A percentile compares a stretch with the other conserved stretches of the same genome.
Conservation (phyloP, 2,888 invertebrate species). For the Morpho achilles region DNA sequence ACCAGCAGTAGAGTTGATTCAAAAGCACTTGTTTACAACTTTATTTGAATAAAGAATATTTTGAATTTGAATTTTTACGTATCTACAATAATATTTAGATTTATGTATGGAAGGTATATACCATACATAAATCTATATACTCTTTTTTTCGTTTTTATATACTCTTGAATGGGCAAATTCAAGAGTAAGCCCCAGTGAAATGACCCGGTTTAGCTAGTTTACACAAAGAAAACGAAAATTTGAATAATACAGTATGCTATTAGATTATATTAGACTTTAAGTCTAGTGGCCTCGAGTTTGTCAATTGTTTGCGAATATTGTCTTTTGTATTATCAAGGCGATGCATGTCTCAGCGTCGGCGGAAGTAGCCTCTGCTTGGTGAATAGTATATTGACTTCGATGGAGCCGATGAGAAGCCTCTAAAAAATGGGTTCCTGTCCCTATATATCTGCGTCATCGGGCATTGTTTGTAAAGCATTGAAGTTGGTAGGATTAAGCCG, state of each 20-base stretch:
- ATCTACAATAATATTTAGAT: no score
- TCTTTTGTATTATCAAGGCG: slow-evolving; percentile 52
- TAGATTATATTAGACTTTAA: slow-evolving; percentile 42
- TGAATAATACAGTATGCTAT: slow-evolving; percentile 14
- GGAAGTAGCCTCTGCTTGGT: slow-evolving; percentile 55
- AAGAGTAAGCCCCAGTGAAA: no score
- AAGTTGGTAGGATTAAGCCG: slow-evolving; percentile 2
- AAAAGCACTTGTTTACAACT: no score
- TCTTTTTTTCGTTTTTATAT: no score
- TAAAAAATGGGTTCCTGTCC: slow-evolving; percentile 33
- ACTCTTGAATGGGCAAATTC: no score
- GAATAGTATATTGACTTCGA: slow-evolving; percentile 56
- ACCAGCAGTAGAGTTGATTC: no score
- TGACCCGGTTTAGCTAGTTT: no score
- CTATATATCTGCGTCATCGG: slow-evolving; percentile 10
- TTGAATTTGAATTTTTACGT: no score
- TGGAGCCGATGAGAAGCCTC: slow-evolving; percentile 29
- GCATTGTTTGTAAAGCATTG: slow-evolving; percentile 12
- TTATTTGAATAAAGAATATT: no score
- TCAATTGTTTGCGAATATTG: slow-evolving; percentile 37
- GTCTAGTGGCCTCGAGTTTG: slow-evolving; percentile 13
- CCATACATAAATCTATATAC: no score
- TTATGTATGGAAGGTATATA: no score
- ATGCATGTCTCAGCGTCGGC: slow-evolving; percentile 58
- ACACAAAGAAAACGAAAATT: no score